phyloP scores from a whole-genome alignment of 2,113 vertebrate genomes.

The Colaptes auratus region DNA sequence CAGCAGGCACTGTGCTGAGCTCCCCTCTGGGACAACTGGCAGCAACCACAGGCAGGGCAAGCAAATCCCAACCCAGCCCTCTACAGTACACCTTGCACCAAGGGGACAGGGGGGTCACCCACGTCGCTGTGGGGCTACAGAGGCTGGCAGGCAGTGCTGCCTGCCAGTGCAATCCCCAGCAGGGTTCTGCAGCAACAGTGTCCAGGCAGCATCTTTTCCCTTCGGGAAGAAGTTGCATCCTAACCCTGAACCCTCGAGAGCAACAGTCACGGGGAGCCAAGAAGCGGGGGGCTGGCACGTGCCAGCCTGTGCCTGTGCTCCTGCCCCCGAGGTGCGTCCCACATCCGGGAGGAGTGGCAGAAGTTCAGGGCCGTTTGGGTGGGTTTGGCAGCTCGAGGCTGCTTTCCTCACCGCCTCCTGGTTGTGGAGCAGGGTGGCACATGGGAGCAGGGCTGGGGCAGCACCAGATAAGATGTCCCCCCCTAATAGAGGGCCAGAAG shows the following conservation, averaged over 20 bases:
- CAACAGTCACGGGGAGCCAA: neutral
- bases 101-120: accelerated
- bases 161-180: neutral
- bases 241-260: conserved; percentile 2
- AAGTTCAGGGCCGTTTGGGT: neutral
- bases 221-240: neutral
- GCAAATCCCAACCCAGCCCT: neutral
- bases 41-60: accelerated
- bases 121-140: accelerated
- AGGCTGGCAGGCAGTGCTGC: neutral
- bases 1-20: neutral
- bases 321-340: neutral
- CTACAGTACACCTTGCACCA: neutral
- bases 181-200: neutral
- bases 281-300: neutral
- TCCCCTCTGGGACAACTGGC: neutral
- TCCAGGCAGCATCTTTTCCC: neutral
- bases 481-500: neutral
- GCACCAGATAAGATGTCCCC: neutral
- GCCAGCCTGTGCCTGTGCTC: neutral
- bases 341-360: neutral
- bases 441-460: neutral
- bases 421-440: neutral
- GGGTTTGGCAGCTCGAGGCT: neutral
- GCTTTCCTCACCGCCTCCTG: neutral